Percentiles rank a stretch among this genome's conserved stretches.
These are phyloP conservation scores for Ophion ellenae DNA, from an alignment of 2,888 invertebrate genomes.

Conservation along the genomic window DNA sequence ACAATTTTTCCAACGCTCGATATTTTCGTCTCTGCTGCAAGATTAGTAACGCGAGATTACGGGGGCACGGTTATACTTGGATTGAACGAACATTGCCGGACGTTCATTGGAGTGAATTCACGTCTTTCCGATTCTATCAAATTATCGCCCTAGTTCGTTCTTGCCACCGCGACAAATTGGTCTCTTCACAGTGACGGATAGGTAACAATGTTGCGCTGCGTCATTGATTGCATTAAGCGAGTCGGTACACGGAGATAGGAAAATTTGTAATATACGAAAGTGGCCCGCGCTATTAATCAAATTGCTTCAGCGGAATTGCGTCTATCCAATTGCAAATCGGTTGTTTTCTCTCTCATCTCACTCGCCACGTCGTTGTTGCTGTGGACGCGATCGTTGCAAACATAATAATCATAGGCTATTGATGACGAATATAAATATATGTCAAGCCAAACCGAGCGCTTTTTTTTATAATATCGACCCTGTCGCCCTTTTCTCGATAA, in stretches of 20 bases:
- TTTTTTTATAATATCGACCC: too few relatives aligned
- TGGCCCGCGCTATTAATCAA: constrained; percentile 17
- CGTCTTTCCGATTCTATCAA: neutral
- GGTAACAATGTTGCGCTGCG: neutral
- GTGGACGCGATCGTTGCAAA: neutral
- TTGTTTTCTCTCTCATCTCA: neutral
- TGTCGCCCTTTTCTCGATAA: too few relatives aligned
- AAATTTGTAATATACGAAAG: constrained; percentile 25
- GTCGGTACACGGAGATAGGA: neutral
- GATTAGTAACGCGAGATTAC: neutral
- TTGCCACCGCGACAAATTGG: constrained; percentile 13
- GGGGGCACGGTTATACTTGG: neutral
- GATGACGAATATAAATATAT: neutral
- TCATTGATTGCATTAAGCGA: neutral
- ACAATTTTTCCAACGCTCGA: neutral
- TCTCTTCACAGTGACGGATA: neutral
- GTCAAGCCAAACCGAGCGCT: too few relatives aligned
- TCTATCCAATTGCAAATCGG: neutral
- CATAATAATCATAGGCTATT: neutral
- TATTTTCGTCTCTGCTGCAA: neutral
- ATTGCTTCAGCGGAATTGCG: neutral
- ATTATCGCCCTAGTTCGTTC: neutral
- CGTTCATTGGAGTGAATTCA: constrained; percentile 20
- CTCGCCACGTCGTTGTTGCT: neutral
- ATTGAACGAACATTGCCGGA: constrained; percentile 8